These are phyloP conservation scores for Hemicentrotus pulcherrimus DNA, from an alignment of 35 echinoderm and acorn worm species.

Conservation along the genomic window DNA sequence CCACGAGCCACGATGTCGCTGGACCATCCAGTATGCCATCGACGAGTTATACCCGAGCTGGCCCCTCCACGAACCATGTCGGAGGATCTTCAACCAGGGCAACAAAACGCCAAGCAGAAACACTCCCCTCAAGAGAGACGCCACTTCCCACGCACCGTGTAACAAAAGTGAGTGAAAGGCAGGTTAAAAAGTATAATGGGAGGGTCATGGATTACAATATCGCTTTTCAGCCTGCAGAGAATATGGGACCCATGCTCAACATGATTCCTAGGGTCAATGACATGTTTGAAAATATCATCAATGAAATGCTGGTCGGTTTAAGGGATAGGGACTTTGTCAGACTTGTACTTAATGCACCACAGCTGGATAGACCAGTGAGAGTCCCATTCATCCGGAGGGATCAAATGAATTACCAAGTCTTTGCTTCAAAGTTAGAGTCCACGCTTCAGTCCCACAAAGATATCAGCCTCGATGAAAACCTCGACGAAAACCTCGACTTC, in stretches of 20 bases:
- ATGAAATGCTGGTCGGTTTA: not conserved
- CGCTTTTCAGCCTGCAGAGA: not conserved
- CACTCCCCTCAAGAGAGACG: not conserved
- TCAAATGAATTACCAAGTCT: not conserved
- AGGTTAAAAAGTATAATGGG: not conserved
- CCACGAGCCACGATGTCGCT: not conserved
- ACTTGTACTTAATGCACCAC: slow-evolving; percentile 28
- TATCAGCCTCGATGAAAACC: not conserved
- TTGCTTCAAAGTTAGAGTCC: not conserved
- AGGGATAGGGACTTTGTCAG: slow-evolving; percentile 5
- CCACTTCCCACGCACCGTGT: not conserved
- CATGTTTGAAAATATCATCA: not conserved
- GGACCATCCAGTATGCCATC: not conserved
- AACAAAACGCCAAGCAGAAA: not conserved
- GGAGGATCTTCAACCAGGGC: not conserved
- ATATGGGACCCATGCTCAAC: not conserved
- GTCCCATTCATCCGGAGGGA: not conserved
- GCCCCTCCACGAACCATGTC: not conserved
- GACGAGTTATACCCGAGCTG: not conserved
- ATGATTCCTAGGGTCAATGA: slow-evolving; percentile 1
- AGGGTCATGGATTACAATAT: not conserved
- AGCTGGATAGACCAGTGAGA: slow-evolving; percentile 15
- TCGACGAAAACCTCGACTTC: too few relatives aligned
- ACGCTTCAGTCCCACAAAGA: not conserved
- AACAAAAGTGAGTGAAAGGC: not conserved